These are phyloP conservation scores for Xyrichtys novacula DNA, from an alignment of 2,797 vertebrate genomes.

Conservation along the genomic window DNA sequence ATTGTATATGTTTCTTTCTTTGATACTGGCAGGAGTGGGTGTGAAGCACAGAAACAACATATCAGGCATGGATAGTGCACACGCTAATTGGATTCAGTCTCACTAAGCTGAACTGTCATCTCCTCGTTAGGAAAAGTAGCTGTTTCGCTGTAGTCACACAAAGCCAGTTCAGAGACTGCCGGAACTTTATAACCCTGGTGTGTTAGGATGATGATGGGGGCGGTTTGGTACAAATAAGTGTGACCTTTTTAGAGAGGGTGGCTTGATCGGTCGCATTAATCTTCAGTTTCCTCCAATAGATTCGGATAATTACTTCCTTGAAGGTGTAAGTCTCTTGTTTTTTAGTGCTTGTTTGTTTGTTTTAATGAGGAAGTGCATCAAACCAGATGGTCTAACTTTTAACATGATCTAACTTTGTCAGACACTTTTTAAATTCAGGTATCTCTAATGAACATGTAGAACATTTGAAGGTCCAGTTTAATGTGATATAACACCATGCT, in stretches of 20 bases:
- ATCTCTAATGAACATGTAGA: too few species aligned
- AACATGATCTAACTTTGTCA: too few species aligned
- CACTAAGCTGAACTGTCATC: slow-evolving; percentile 11
- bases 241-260: slow-evolving; percentile 43
- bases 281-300: too few species aligned
- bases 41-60: slow-evolving; percentile 19
- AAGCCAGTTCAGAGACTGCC: slow-evolving; percentile 15
- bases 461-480: too few species aligned
- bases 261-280: too few species aligned
- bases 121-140: slow-evolving; percentile 38
- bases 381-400: too few species aligned
- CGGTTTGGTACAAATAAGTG: slow-evolving; percentile 31
- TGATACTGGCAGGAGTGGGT: not conserved
- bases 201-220: slow-evolving; percentile 9
- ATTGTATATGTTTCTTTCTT: slow-evolving; percentile 33
- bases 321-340: too few species aligned
- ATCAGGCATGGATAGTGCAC: slow-evolving; percentile 11
- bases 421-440: too few species aligned
- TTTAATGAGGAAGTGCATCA: too few species aligned
- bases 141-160: slow-evolving; percentile 29
- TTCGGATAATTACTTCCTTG: too few species aligned
- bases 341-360: too few species aligned
- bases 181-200: slow-evolving; percentile 43
- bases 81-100: slow-evolving; percentile 32
- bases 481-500: too few species aligned